Evolutionary conservation across 2,113 vertebrate genomes (phyloP), one percentile per base, ranked within the genome.

Genomic region (Atractosteus spatula): DNA sequence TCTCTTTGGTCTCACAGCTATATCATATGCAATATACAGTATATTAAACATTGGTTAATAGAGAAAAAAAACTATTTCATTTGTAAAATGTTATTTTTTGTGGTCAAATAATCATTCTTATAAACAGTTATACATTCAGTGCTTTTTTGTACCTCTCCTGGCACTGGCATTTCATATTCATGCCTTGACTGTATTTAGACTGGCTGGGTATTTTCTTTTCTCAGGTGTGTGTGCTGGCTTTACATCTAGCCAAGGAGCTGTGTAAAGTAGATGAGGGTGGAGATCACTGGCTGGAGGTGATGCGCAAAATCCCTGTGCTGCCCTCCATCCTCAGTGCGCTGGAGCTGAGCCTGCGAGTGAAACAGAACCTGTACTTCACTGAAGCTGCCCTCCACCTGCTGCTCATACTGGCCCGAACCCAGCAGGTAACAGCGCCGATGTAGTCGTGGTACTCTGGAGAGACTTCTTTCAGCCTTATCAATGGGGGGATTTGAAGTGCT

Each of bases 201-300:
- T 29, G 29, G 29, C 29, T 29, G 29, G 29, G 29, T 29, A 29
- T 29, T 29, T 29, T 42, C 59, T 62, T 44, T 16, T 43, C 67
- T 71, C 84, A 99, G 97, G 96, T 99, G 29, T 98, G 97, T 77
- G 96, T 99, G 66, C 82, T 99, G 51, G 97, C 96, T 1, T 87
- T 99, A 71, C 94, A 98, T 71, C 81, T 99, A 57, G 96, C 96
- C 3, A 99, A 99, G 86, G 97, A 98, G 84, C 90, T 99, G 76
- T 98, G 96, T 76, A 93, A 93, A 68, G 92, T 88, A 0, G 96
- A 99, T 44, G 95, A 96, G 67, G 94, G 95, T 0, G 96, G 96
- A 0, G 96, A 98, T 70, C 94, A 89, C 14, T 98, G 96, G 96
- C 86, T 96, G 3, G 92, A 93, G 3, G 93, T 97, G 67, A 94